A percentile compares a stretch with the other conserved stretches of the same genome.
These are phyloP conservation scores for Meleagris gallopavo DNA, from an alignment of 2,113 vertebrate genomes.

Conservation along the genomic window DNA sequence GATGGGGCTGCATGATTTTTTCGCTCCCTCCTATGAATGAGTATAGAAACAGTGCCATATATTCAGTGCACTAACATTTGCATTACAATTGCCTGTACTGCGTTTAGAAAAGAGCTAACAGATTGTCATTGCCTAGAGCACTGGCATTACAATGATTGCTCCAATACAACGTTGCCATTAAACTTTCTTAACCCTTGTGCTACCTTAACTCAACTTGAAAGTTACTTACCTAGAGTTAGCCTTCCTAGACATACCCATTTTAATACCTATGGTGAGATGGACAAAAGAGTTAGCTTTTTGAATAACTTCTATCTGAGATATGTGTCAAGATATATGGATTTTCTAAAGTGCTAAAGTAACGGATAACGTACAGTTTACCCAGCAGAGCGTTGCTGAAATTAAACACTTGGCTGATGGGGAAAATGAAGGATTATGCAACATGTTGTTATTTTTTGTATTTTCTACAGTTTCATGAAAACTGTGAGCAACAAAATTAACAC, in stretches of 20 bases:
- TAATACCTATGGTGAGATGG: not conserved
- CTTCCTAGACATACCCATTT: not conserved
- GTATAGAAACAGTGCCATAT: constrained; percentile 19
- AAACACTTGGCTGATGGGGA: not conserved
- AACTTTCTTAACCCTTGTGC: constrained; percentile 59
- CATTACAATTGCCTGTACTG: constrained; percentile 66
- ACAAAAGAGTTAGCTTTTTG: constrained; percentile 48
- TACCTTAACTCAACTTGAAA: constrained; percentile 1
- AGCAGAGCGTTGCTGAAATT: not conserved
- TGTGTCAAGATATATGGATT: constrained; percentile 60
- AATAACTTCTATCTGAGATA: constrained; percentile 60
- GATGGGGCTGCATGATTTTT: not conserved
- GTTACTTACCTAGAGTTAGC: not conserved
- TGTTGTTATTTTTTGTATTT: not conserved
- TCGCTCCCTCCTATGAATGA: not conserved
- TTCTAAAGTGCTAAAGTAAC: constrained; percentile 55
- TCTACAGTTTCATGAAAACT: constrained; percentile 19
- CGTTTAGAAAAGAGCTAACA: constrained; percentile 59
- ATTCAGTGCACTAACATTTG: constrained; percentile 63
- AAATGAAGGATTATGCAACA: constrained; percentile 51
- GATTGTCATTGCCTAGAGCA: constrained; percentile 60
- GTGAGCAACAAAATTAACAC: constrained; percentile 5
- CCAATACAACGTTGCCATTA: not conserved
- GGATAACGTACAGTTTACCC: constrained; percentile 1
- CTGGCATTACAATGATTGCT: constrained; percentile 55